Evolutionary conservation across 2,113 vertebrate species (phyloP), one percentile per base, ranked within the genome.

Genomic region (Microcebus jonahi): DNA sequence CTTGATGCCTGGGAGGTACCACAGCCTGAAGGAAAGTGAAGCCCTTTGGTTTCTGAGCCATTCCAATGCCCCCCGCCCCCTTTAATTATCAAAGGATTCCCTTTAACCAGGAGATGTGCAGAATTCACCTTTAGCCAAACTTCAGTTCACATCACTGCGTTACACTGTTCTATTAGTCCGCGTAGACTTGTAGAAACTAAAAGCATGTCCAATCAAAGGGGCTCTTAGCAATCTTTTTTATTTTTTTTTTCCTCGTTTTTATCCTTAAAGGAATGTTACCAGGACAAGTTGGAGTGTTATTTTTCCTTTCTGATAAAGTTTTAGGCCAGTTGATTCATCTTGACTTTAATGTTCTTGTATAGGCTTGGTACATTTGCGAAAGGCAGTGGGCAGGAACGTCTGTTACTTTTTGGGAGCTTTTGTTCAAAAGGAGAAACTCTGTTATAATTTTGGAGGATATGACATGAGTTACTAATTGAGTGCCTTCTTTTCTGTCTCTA

Each of bases 161-260:
- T 14, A 29, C 5, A 3, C 0, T 21, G 67, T 77, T 12, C 39
- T 57, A 0, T 29, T 4, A 3, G 6, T 63, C 45, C 83, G 59
- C 7, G 1, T 1, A 4, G 12, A 20, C 2, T 31, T 5, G 0
- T 29, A 48, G 50, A 42, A 9, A 48, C 57, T 50, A n/a, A 90
- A 73, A 83, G 63, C 84, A 34, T 79, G 39, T n/a, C 29, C 0
- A 0, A 1, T 18, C 8, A 13, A 36, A 73, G 15, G 18, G 17
- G 7, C 6, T n/a, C 55, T 13, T 21, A 9, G 20, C 2, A 2
- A 3, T 45, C 77, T 75, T 18, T 63, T 57, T 34, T 3, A 2
- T 13, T 29, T 63, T 45, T 34, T 3, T 3, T 3, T 13, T 23
- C 18, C 21, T 7, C 39, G 0, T 45, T 84, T 91, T 68, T 20